Conservation (phyloP, 2,797 vertebrate species). For the Microctenopoma lineatum region DNA sequence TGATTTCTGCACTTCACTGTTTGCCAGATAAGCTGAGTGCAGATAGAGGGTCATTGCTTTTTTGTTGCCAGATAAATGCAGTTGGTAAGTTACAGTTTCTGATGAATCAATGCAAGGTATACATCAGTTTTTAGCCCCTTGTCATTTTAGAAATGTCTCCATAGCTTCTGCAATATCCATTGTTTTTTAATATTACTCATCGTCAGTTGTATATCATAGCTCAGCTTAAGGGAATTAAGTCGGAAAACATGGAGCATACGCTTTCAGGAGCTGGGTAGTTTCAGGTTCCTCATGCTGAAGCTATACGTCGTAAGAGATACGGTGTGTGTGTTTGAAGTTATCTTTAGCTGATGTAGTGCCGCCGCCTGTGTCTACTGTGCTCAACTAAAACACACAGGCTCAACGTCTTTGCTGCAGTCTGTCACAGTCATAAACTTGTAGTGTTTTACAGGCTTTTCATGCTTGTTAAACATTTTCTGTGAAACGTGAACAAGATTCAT, state of each 20-base stretch:
- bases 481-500: slow-evolving; percentile 46
- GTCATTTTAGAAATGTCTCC: slow-evolving; percentile 37
- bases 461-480: slow-evolving; percentile 50
- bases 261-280: slow-evolving; percentile 21
- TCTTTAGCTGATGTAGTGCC: slow-evolving; percentile 22
- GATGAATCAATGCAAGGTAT: slow-evolving; percentile 54
- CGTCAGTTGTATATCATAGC: background rate
- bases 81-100: slow-evolving; percentile 52
- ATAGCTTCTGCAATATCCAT: slow-evolving; percentile 11
- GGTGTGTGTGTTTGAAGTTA: slow-evolving; percentile 15
- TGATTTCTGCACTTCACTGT: slow-evolving; percentile 57
- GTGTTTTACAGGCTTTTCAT: slow-evolving; percentile 40
- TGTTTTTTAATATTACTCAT: slow-evolving; percentile 19
- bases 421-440: slow-evolving; percentile 32
- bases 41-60: slow-evolving; percentile 46
- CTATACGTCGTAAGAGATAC: slow-evolving; percentile 22
- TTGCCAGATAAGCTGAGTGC: slow-evolving; percentile 60
- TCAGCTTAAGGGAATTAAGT: slow-evolving; percentile 18
- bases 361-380: slow-evolving; percentile 5
- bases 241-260: slow-evolving; percentile 17
- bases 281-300: slow-evolving; percentile 7
- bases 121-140: slow-evolving; percentile 57
- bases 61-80: slow-evolving; percentile 61
- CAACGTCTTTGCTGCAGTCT: slow-evolving; percentile 25
- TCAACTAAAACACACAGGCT: slow-evolving; percentile 19